Base-by-base conservation (phyloP, 2,113 vertebrate genomes). In the Cyprinus carpio region DNA sequence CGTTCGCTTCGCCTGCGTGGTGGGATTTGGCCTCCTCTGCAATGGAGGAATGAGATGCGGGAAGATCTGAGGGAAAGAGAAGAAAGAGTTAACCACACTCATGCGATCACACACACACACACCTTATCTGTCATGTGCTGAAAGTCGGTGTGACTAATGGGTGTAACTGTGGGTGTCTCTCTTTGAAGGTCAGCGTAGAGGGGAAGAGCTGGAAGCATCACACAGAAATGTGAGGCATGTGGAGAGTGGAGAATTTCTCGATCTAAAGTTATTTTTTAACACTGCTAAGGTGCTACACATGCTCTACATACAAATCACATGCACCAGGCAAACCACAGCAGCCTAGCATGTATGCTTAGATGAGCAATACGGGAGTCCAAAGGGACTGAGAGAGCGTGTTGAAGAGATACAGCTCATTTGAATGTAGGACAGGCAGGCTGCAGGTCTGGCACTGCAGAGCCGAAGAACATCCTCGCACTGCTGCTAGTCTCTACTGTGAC, bases 1-100 rank as follows among this genome's bases (percentile, higher is more conserved):
- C 87, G 83, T 10, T 92, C 83, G 85, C 7, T 81, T 93, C 87
- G 85, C 25, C 92, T 46, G 88, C 7, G 40, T 89, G 87, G 46
- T 95, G 95, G 43, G 94, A 90, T 92, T 96, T 98, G 88, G 92
- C 94, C 87, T 93, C 94, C 89, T 93, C 94, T 72, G 83, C 85
- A 34, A 85, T 64, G 8, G 88, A 67, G 84, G 92, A 94, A 91
- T 92, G 56, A 20, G 94, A 90, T 16, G 90, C 40, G 0, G 93
- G 91, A 37, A 93, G 90, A 91, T 97, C 97, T 99, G 91, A 83
- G 87, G 87, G 60, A 80, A 49, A 31, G 29, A 29, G 34, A 81
- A 23, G 67, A 69, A 79, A 71, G 62, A 58, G 60, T 71, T 65
- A 80, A 67, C 88, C 88, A 90, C 87, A 89, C 91, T 87, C 84